These are phyloP conservation scores for Malurus melanocephalus DNA, from an alignment of 2,113 vertebrate species.

Conservation along the genomic window DNA sequence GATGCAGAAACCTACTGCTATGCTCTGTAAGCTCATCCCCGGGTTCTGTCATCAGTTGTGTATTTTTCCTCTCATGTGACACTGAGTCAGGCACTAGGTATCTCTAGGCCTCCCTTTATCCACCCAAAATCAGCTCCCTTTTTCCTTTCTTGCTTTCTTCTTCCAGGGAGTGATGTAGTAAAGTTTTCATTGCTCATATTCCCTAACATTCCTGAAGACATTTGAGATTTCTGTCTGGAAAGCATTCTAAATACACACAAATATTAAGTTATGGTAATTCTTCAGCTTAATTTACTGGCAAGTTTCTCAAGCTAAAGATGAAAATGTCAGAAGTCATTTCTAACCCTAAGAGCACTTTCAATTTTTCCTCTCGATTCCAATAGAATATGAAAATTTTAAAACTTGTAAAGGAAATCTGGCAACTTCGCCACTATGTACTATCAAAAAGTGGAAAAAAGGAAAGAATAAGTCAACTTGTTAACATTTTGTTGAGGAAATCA, in stretches of 20 bases:
- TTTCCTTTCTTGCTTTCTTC: background rate
- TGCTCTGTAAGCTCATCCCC: background rate
- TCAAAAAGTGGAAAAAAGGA: background rate
- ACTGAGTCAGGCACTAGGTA: background rate
- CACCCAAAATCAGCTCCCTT: background rate
- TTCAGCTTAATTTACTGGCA: constrained; percentile 6
- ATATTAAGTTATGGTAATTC: constrained; percentile 21
- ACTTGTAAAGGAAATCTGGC: background rate
- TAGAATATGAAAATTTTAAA: constrained; percentile 12
- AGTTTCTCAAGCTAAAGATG: background rate
- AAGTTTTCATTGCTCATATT: background rate
- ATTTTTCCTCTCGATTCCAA: background rate
- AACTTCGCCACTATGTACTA: background rate
- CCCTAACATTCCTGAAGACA: background rate
- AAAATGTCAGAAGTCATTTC: constrained; percentile 14
- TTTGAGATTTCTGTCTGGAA: background rate
- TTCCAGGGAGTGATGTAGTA: background rate
- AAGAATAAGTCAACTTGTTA: background rate
- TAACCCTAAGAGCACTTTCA: background rate
- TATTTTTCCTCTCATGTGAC: background rate
- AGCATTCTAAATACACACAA: background rate
- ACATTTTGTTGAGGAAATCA: constrained; percentile 7
- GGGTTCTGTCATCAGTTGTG: background rate
- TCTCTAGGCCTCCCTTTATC: background rate
- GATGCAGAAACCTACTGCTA: background rate